phyloP scores from a whole-genome alignment of 2,113 vertebrate species.

The Callipepla squamata region DNA sequence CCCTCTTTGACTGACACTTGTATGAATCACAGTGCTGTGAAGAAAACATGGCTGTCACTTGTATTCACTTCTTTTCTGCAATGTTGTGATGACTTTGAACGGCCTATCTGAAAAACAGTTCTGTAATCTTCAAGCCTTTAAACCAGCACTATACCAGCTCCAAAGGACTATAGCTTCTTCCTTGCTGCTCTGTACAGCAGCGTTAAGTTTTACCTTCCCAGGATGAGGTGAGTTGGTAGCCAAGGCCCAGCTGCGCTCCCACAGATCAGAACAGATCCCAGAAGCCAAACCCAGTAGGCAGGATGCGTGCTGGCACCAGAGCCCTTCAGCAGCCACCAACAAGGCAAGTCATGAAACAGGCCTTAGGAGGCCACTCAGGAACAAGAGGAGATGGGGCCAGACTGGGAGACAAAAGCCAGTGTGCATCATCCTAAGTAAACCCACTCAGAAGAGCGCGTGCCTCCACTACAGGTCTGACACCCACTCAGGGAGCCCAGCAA shows the following conservation, averaged over 20 bases:
- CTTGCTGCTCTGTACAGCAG: background rate
- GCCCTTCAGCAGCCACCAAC: background rate
- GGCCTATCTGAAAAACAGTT: background rate
- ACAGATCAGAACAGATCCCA: accelerated
- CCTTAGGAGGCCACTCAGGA: background rate
- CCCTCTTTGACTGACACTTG: background rate
- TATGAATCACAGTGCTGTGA: background rate
- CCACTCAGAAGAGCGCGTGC: background rate
- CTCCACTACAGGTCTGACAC: background rate
- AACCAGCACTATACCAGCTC: background rate
- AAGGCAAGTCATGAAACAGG: background rate
- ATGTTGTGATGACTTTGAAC: background rate
- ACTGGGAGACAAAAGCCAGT: background rate
- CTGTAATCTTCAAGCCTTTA: background rate
- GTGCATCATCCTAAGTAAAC: background rate
- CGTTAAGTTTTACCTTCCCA: background rate
- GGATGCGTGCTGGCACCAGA: background rate
- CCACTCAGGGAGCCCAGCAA: background rate
- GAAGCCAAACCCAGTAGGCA: accelerated
- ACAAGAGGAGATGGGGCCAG: background rate
- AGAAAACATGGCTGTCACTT: background rate
- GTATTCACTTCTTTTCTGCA: background rate
- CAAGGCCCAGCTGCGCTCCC: background rate
- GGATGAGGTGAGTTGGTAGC: background rate
- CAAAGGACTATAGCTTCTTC: background rate